Conservation (phyloP, 1,140 invertebrate genomes). For the Helicoverpa armigera region DNA sequence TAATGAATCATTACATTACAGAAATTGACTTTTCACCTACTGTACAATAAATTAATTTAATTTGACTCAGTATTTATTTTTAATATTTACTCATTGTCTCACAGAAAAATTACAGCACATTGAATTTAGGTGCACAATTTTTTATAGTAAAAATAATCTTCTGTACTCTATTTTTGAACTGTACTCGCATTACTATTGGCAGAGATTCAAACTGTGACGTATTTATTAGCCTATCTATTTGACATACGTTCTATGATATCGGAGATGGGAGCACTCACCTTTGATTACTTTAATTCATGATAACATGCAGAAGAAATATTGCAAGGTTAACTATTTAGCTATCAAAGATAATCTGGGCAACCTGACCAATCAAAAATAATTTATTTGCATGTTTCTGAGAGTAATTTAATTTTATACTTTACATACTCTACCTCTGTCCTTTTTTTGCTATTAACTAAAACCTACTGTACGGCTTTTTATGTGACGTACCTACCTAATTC, state of each 20-base stretch:
- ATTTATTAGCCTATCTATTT: conserved; percentile 34
- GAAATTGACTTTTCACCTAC: too few species aligned
- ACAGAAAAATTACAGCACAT: not conserved
- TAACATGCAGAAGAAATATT: not conserved
- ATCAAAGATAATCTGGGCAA: not conserved
- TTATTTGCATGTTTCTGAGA: too few species aligned
- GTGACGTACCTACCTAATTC: too few species aligned
- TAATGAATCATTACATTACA: too few species aligned
- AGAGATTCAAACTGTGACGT: conserved; percentile 22
- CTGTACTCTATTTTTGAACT: conserved; percentile 31
- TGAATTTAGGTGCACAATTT: not conserved
- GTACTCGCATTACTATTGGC: conserved; percentile 37
- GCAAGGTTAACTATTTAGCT: not conserved
- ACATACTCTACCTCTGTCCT: too few species aligned
- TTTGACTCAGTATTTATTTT: not conserved
- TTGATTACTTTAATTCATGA: not conserved
- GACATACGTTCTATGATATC: conserved; percentile 24
- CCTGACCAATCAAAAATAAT: not conserved
- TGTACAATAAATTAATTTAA: too few species aligned
- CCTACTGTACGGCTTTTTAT: too few species aligned
- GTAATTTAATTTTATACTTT: too few species aligned
- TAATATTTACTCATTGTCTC: too few species aligned
- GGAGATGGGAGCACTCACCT: conserved; percentile 22
- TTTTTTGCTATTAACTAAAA: too few species aligned
- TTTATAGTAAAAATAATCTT: not conserved